Conservation (phyloP, 2,797 vertebrate species). For the Hemitrygon akajei region DNA sequence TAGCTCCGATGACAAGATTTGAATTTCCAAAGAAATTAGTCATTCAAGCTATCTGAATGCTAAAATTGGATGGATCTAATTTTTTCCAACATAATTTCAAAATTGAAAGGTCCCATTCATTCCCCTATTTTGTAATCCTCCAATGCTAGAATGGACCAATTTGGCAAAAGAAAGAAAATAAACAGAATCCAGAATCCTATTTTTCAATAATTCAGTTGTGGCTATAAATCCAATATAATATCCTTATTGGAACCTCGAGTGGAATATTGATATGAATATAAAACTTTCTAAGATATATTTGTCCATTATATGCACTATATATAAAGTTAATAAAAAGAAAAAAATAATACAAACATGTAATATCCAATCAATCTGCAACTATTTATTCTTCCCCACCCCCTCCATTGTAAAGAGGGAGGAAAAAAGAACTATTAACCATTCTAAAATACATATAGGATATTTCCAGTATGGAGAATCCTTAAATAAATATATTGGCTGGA, state of each 20-base stretch:
- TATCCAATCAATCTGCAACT: background rate
- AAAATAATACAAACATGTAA: background rate
- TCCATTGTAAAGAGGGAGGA: too few relatives aligned
- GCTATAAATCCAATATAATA: background rate
- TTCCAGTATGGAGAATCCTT: background rate
- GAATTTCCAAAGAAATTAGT: background rate
- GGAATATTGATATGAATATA: background rate
- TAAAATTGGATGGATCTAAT: background rate
- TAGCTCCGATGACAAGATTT: too few relatives aligned
- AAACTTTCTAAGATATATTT: background rate
- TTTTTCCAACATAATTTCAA: background rate
- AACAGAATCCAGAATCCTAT: background rate
- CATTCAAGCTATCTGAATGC: background rate
- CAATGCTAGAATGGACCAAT: background rate
- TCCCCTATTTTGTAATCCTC: background rate
- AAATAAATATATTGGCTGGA: background rate
- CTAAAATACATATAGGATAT: background rate
- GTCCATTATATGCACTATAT: background rate
- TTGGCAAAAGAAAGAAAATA: background rate
- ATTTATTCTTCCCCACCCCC: background rate
- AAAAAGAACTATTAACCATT: background rate
- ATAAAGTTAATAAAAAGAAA: background rate
- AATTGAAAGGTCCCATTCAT: background rate
- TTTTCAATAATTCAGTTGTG: background rate
- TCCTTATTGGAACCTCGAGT: background rate